Percentiles rank a stretch among this genome's conserved stretches.
Evolutionary conservation across 2,113 vertebrate genomes (phyloP).

Genomic region (Deroptyus accipitrinus): DNA sequence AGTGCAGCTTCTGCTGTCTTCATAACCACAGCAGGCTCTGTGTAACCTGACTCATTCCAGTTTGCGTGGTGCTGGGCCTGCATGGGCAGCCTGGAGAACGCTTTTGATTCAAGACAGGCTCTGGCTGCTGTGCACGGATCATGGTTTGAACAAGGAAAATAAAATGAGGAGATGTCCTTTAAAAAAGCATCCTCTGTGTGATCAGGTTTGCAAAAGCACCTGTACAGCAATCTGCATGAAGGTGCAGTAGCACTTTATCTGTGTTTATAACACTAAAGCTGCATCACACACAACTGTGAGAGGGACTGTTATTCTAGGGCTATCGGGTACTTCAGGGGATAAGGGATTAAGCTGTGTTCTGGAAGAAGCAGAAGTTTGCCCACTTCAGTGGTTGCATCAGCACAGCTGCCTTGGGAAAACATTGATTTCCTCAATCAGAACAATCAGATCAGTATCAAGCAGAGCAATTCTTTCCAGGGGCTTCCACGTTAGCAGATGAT

Average conservation of each 20-base stretch:
- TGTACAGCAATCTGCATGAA: not conserved
- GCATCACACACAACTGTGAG: not conserved
- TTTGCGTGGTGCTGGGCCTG: not conserved
- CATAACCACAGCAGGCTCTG: not conserved
- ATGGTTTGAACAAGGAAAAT: not conserved
- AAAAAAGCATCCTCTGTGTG: not conserved
- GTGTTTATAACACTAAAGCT: not conserved
- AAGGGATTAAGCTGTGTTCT: not conserved
- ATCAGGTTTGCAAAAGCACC: not conserved
- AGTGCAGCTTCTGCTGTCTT: not conserved
- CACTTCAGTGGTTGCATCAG: not conserved
- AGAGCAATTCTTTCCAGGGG: not conserved
- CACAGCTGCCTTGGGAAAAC: not conserved
- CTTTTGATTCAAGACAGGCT: not conserved
- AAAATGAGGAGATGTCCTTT: not conserved
- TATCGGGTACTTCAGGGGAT: not conserved
- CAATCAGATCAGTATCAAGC: not conserved
- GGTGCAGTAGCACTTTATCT: not conserved
- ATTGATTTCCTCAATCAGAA: not conserved
- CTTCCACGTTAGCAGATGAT: not conserved
- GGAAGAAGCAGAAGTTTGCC: not conserved
- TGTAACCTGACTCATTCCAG: not conserved
- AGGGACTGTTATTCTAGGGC: not conserved
- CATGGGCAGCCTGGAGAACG: not conserved
- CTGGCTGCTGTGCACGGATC: not conserved